Evolutionary conservation across 2,113 vertebrate species (phyloP).

Genomic region (Poecile atricapillus): DNA sequence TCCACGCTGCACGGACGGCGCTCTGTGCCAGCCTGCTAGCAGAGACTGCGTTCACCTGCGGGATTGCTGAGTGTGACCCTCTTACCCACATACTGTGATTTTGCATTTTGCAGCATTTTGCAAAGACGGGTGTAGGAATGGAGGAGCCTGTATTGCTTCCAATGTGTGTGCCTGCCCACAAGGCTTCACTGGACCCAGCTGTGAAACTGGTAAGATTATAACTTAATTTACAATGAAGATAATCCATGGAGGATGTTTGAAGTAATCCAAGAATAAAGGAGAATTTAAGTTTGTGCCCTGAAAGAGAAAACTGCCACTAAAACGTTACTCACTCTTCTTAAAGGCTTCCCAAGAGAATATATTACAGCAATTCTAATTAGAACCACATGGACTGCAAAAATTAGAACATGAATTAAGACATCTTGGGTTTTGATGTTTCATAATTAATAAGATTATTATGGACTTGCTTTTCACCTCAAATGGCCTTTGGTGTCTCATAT

Average conservation of each 20-base stretch:
- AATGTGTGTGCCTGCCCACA: slow-evolving; percentile 92
- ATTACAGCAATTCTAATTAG: slow-evolving; percentile 26
- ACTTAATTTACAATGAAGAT: background rate
- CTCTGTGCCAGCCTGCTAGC: background rate
- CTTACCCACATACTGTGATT: background rate
- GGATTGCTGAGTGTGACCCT: background rate
- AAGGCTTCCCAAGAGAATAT: background rate
- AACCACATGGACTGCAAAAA: background rate
- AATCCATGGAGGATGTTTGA: background rate
- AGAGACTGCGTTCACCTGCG: background rate
- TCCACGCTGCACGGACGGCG: accelerated
- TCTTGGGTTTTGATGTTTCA: slow-evolving; percentile 5
- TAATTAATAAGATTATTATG: slow-evolving; percentile 37
- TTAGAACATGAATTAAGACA: background rate
- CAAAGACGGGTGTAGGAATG: slow-evolving; percentile 91
- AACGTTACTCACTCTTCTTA: background rate
- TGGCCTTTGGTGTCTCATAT: background rate
- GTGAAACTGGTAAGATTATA: slow-evolving; percentile 88
- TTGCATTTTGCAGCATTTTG: slow-evolving; percentile 86
- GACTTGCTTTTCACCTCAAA: background rate
- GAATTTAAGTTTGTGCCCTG: background rate
- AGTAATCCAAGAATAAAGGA: slow-evolving; percentile 44
- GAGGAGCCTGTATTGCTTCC: slow-evolving; percentile 90
- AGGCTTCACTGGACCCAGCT: slow-evolving; percentile 92
- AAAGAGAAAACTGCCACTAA: background rate